phyloP scores from a whole-genome alignment of 2,113 vertebrate species.

The Oostethus manadensis region DNA sequence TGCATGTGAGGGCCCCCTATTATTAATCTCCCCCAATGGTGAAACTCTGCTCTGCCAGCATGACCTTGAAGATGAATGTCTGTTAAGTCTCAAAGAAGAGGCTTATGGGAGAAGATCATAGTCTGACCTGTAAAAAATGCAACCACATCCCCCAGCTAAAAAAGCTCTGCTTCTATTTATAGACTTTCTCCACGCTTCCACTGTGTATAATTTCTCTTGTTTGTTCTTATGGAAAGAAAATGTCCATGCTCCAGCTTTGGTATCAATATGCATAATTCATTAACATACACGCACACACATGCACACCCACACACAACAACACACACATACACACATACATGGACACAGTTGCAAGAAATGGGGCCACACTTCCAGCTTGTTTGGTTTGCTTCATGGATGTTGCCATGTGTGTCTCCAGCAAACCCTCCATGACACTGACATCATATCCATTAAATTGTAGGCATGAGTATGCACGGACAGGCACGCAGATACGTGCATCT shows the following conservation, averaged over 20 bases:
- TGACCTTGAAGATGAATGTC: slow-evolving; percentile 28
- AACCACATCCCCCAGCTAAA: slow-evolving; percentile 59
- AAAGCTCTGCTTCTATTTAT: slow-evolving; percentile 65
- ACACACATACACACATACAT: slow-evolving; percentile 13
- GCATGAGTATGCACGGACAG: not conserved
- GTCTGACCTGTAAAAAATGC: slow-evolving; percentile 67
- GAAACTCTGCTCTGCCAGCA: slow-evolving; percentile 10
- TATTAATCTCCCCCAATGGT: slow-evolving; percentile 1
- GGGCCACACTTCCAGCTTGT: slow-evolving; percentile 35
- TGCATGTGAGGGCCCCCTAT: not conserved
- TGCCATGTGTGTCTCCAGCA: slow-evolving; percentile 21
- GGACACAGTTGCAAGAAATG: slow-evolving; percentile 39
- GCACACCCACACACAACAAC: not conserved
- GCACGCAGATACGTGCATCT: not conserved
- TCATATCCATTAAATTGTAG: slow-evolving; percentile 18
- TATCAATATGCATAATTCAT: slow-evolving; percentile 66
- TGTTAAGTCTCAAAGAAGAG: slow-evolving; percentile 27
- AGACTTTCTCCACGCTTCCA: slow-evolving; percentile 48
- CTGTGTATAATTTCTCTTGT: slow-evolving; percentile 67
- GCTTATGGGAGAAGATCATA: slow-evolving; percentile 44
- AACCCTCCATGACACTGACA: slow-evolving; percentile 28
- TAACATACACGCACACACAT: slow-evolving; percentile 4
- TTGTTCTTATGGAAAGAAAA: slow-evolving; percentile 57
- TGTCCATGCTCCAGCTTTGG: slow-evolving; percentile 46
- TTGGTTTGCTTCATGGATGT: slow-evolving; percentile 24